Percentiles rank a stretch among this genome's conserved stretches.
These are phyloP conservation scores for Nomada fucata DNA, from an alignment of 2,888 invertebrate genomes.

Conservation along the genomic window DNA sequence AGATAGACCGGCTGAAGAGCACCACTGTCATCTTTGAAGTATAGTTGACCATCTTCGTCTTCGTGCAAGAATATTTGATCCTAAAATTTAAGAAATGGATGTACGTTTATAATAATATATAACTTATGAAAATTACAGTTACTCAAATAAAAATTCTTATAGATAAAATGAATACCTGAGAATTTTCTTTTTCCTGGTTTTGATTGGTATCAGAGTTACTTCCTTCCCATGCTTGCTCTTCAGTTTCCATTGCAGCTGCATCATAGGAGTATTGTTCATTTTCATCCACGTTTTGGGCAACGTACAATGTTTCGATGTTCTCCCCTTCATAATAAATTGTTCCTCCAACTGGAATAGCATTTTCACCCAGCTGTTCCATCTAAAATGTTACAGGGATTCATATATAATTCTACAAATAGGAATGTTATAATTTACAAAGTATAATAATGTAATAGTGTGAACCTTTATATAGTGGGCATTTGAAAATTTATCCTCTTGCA, in stretches of 20 bases:
- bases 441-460: conserved; percentile 19
- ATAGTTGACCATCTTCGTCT: conserved; percentile 82
- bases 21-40: conserved; percentile 82
- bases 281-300: conserved; percentile 76
- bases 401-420: neutral
- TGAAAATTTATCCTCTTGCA: conserved; percentile 61
- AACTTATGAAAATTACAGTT: neutral
- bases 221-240: conserved; percentile 79
- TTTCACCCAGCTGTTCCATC: conserved; percentile 80
- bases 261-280: conserved; percentile 76
- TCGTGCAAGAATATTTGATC: conserved; percentile 82
- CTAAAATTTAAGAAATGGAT: conserved; percentile 57
- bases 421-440: conserved; percentile 2
- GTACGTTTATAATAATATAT: neutral
- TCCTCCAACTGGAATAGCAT: conserved; percentile 78
- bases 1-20: conserved; percentile 81
- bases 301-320: conserved; percentile 80
- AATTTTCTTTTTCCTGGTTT: conserved; percentile 69
- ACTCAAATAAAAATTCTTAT: neutral
- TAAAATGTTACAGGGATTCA: conserved; percentile 49
- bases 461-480: conserved; percentile 77
- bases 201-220: conserved; percentile 70
- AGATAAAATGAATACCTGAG: conserved; percentile 66
- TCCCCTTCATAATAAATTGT: conserved; percentile 82
- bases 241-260: conserved; percentile 73